Evolutionary conservation across 2,888 invertebrate genomes (phyloP).

Genomic region (Enoplolaimus lenunculus): DNA sequence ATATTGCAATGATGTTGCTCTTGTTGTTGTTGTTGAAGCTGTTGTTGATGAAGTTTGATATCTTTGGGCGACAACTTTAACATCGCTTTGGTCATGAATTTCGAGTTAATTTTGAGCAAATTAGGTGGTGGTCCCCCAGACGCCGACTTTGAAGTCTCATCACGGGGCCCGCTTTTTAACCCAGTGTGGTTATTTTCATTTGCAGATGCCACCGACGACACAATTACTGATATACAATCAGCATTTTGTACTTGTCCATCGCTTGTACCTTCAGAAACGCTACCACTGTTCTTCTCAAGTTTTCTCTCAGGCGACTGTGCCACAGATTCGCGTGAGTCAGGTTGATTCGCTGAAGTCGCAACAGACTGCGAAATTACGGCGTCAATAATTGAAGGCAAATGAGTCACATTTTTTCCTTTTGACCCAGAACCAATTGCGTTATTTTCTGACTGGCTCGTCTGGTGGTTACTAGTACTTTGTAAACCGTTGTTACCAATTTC

Average conservation of each 20-base stretch:
- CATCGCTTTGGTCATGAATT: background rate
- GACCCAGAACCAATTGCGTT: background rate
- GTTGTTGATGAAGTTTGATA: background rate
- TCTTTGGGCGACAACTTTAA: background rate
- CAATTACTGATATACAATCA: background rate
- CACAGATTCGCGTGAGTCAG: no score
- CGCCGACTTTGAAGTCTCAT: background rate
- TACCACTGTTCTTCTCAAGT: no score
- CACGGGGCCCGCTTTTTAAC: background rate
- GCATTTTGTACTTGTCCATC: background rate
- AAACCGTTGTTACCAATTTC: no score
- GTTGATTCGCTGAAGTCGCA: background rate
- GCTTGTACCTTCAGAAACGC: no score
- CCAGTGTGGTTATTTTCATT: background rate
- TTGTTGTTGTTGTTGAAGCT: background rate
- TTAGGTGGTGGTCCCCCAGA: background rate
- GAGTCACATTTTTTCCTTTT: no score
- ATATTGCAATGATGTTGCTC: no score
- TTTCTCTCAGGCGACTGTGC: no score
- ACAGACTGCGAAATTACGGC: background rate
- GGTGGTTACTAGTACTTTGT: no score
- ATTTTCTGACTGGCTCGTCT: background rate
- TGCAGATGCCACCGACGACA: background rate
- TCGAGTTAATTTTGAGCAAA: background rate
- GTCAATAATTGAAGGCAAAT: background rate